phyloP scores from a whole-genome alignment of 2,888 invertebrate genomes.

The Cephus runcator region DNA sequence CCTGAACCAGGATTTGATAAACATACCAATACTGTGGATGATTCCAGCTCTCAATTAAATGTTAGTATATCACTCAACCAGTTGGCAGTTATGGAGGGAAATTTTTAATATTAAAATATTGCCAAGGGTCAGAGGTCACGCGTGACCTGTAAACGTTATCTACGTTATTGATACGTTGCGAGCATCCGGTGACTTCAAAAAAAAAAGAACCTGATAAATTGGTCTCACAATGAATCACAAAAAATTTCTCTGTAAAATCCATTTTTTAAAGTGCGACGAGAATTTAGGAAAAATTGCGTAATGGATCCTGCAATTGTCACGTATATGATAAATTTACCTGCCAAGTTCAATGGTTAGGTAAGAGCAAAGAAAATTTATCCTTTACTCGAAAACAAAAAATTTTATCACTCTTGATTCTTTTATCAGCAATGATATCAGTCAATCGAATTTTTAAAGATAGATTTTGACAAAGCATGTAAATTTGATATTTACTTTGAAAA shows the following conservation, averaged over 20 bases:
- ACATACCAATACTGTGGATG: conserved; percentile 50
- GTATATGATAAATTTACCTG: too few species aligned
- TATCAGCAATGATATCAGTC: too few species aligned
- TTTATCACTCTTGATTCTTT: too few species aligned
- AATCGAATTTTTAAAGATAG: too few species aligned
- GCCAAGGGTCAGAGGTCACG: not conserved
- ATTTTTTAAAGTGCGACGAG: not conserved
- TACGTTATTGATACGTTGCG: not conserved
- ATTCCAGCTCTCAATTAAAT: conserved; percentile 52
- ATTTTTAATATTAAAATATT: not conserved
- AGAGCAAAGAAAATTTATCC: too few species aligned
- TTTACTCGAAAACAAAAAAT: too few species aligned
- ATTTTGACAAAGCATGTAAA: too few species aligned
- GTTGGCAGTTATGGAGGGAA: conserved; percentile 14
- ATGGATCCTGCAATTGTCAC: too few species aligned
- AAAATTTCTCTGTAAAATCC: not conserved
- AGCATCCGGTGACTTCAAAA: not conserved
- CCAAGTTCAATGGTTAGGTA: too few species aligned
- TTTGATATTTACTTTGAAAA: too few species aligned
- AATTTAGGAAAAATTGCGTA: too few species aligned
- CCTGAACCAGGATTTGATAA: conserved; percentile 51
- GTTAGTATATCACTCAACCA: conserved; percentile 50
- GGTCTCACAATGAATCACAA: not conserved
- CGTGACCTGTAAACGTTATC: not conserved
- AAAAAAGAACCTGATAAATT: not conserved